Evolutionary conservation across 1,140 invertebrate species (phyloP).

Genomic region (Colletes gigas): DNA sequence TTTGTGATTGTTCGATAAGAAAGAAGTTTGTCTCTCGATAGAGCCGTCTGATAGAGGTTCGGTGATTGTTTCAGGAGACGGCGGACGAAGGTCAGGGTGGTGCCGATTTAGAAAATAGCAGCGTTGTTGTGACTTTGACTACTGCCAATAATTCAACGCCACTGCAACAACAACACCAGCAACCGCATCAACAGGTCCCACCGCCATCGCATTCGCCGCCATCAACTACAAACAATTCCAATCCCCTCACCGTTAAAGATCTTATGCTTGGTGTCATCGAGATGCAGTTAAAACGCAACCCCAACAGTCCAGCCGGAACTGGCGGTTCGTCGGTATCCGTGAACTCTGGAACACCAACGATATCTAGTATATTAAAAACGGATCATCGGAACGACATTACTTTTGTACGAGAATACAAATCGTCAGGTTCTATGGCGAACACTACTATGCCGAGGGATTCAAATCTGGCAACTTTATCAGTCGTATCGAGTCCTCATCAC

Average conservation of each 20-base stretch:
- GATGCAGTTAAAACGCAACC: constrained; percentile 86
- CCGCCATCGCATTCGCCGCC: constrained; percentile 80
- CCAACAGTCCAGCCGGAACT: constrained; percentile 77
- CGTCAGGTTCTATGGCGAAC: constrained; percentile 69
- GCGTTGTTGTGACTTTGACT: constrained; percentile 71
- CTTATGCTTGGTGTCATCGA: constrained; percentile 89
- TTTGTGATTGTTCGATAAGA: constrained; percentile 1
- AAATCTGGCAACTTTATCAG: constrained; percentile 85
- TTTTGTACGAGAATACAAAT: constrained; percentile 81
- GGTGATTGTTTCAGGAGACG: constrained; percentile 85
- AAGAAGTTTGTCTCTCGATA: constrained; percentile 63
- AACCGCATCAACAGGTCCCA: constrained; percentile 72
- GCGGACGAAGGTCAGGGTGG: constrained; percentile 88
- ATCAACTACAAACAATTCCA: constrained; percentile 77
- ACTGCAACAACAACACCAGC: constrained; percentile 66
- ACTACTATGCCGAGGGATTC: constrained; percentile 79
- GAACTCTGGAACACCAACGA: constrained; percentile 83
- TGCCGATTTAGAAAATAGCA: constrained; percentile 74
- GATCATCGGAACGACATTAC: constrained; percentile 81
- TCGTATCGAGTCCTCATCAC: constrained; percentile 81
- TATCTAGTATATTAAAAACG: constrained; percentile 85
- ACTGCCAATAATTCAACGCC: constrained; percentile 59
- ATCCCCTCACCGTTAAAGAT: constrained; percentile 87
- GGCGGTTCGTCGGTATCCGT: constrained; percentile 69
- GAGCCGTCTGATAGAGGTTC: constrained; percentile 80